Base-by-base conservation (phyloP, 2,113 vertebrate species). In the Microcebus jonahi region DNA sequence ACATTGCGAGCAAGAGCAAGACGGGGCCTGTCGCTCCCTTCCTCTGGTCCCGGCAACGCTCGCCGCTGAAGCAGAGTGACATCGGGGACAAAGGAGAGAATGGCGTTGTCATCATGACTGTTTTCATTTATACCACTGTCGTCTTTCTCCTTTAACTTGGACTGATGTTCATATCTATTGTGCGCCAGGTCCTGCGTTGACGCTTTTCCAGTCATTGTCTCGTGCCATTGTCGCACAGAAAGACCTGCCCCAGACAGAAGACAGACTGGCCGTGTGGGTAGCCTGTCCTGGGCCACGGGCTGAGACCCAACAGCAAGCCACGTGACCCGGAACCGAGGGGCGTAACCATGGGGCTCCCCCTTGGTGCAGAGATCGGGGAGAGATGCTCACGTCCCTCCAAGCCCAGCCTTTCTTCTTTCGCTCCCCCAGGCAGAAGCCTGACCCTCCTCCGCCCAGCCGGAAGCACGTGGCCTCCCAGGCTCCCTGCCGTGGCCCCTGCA, bases 221-320 rank as follows among this genome's bases (percentile, higher is more conserved):
- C 4, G 0, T 6, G 13, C 3, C 27, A 6, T 11, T 3, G 29
- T 75, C 71, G 2, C 0, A 0, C 0, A 21, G 9, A 5, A 20
- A 18, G 70, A 63, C 61, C 61, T 63, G 29, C 25, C 25, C 11
- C 53, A 29, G 34, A 25, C 10, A 21, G 39, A 61, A 34, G 29
- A 14, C 2, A 31, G 17, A 13, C 59, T 23, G 53, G 29, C 6
- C 23, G 1, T 12, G 63, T 29, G 7, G 17, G 36, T 9, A 10
- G 53, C 25, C 17, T 17, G 48, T 4, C 27, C 7, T 1, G 39
- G 75, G n/a, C 8, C 61, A 2, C 6, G 3, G 9, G 3, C 36
- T 42, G 84, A 36, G 59, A 2, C 21, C 27, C 81, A 1, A 1
- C 36, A 0, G 25, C 1, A 3, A 39, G 70, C 55, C 17, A 21